These are phyloP conservation scores for Grus americana DNA, from an alignment of 2,113 vertebrate genomes.

Conservation along the genomic window DNA sequence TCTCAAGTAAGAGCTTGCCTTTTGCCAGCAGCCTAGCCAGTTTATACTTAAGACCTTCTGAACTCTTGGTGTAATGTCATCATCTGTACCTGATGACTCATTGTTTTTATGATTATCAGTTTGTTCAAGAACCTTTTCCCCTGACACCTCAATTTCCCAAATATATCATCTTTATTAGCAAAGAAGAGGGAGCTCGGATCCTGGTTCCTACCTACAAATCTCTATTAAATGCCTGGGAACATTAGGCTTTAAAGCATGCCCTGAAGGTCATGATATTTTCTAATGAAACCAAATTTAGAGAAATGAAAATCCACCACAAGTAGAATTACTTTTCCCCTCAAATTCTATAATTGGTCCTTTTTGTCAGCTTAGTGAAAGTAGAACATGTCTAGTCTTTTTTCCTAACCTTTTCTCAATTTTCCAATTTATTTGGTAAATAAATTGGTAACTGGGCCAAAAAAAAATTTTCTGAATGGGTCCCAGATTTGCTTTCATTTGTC, in stretches of 20 bases:
- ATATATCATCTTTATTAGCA: conserved; percentile 27
- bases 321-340: not conserved
- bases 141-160: not conserved
- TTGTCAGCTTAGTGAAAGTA: not conserved
- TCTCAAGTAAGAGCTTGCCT: not conserved
- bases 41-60: not conserved
- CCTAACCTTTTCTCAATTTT: not conserved
- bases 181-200: not conserved
- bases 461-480: not conserved
- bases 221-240: not conserved
- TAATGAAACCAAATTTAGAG: not conserved
- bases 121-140: conserved; percentile 3
- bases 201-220: not conserved
- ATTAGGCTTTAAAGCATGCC: not conserved
- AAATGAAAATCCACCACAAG: not conserved
- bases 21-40: not conserved
- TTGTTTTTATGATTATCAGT: conserved; percentile 11
- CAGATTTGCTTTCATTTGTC: not conserved
- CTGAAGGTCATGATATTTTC: not conserved
- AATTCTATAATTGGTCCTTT: not conserved
- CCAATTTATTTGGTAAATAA: not conserved
- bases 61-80: not conserved
- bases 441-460: not conserved
- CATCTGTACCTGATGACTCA: conserved; percentile 13
- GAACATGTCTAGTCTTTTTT: not conserved